phyloP scores from a whole-genome alignment of 2,888 invertebrate genomes.

The Ophion ventricosus region DNA sequence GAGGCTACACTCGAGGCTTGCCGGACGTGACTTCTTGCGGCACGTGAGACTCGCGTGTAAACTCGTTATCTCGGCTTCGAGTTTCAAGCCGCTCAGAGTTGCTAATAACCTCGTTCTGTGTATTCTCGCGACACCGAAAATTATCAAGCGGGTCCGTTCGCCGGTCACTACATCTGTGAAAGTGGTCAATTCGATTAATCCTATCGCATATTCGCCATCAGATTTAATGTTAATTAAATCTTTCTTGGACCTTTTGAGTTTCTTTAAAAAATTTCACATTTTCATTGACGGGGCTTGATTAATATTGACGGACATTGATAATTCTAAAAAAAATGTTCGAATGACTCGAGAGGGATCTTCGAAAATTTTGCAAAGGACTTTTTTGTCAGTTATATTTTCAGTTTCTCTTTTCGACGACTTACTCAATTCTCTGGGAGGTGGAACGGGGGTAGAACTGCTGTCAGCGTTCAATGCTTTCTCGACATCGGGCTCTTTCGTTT shows the following conservation, averaged over 20 bases:
- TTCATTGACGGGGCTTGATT: no score
- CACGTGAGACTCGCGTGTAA: slow-evolving; percentile 96
- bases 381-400: no score
- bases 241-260: not conserved
- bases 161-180: slow-evolving; percentile 84
- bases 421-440: slow-evolving; percentile 82
- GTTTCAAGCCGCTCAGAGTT: slow-evolving; percentile 95
- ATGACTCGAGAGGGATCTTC: no score
- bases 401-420: slow-evolving; percentile 66
- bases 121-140: slow-evolving; percentile 95
- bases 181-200: not conserved
- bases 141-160: slow-evolving; percentile 90
- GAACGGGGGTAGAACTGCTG: slow-evolving; percentile 82
- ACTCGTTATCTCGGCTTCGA: slow-evolving; percentile 97
- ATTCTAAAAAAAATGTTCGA: no score
- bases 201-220: not conserved
- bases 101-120: slow-evolving; percentile 94
- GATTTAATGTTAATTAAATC: no score
- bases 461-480: slow-evolving; percentile 84
- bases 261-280: slow-evolving; percentile 7
- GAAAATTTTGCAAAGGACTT: no score
- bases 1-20: slow-evolving; percentile 90
- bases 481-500: slow-evolving; percentile 86
- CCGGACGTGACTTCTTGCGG: slow-evolving; percentile 91
- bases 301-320: no score